Evolutionary conservation across 2,113 vertebrate genomes (phyloP), one percentile per base, ranked within the genome.

Genomic region (Passer montanus): DNA sequence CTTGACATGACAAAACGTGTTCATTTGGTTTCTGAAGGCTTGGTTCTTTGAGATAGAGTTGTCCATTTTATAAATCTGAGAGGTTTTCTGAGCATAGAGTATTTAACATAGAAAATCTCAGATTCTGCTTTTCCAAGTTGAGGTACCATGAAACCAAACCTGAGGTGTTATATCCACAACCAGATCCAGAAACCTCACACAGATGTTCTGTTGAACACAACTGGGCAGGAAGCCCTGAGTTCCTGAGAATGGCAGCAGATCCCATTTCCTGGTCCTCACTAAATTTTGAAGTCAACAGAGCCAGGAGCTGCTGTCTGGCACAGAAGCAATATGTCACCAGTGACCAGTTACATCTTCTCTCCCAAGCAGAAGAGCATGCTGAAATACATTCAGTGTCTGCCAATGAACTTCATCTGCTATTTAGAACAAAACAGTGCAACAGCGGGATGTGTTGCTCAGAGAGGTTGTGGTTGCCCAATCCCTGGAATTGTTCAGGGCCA

Each of bases 151-250:
- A 74, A 58, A 44, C 17, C 0, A 2, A 26, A 73, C 7, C 31
- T 41, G 58, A 66, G 50, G 2, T 70, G 15, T 10, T 62, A 31
- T 9, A 52, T 16, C 15, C 31, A 74, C 28, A 91, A 20, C 1
- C n/a, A 77, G 30, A 68, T 46, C 23, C 41, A 56, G 22, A 84
- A 91, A 44, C 5, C 7, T 46, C n/a, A 14, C 35, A 53, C 5
- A 74, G 33, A 30, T 59, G 27, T 22, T 91, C 28, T 77, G 27
- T 43, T 58, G 19, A 93, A 31, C 27, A 69, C 49, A 80, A 16
- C 1, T 44, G 21, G 13, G 14, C 12, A 76, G 35, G 20, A 91
- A 91, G 9, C 10, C 43, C 64, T 0, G 0, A 14, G 10, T 52
- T 76, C n/a, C 15, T n/a, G n/a, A 82, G 62, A 67, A 82, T 49